Base-by-base conservation (phyloP, 2,113 vertebrate species). In the Sander vitreus region DNA sequence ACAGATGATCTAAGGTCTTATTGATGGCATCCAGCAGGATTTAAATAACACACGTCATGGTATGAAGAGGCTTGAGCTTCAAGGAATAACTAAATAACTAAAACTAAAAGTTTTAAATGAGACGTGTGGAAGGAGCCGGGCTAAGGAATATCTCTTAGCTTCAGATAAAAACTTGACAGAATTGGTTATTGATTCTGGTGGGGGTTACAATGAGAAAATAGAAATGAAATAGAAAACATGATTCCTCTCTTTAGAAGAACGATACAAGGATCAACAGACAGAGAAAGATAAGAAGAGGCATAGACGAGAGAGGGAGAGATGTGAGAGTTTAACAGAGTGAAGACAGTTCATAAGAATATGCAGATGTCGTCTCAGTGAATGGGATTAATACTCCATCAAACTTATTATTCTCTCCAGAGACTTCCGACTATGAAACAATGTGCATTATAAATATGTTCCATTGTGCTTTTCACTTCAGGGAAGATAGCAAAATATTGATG, bases 131-230 rank as follows among this genome's bases (percentile, higher is more conserved):
- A 69, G 50, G 53, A 76, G 1, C 18, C 8, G 43, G 36, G 73
- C 76, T 82, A 51, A 43, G n/a, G 73, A 60, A 54, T 60, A 81
- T 76, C 76, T 33, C 33, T 33, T 33, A 33, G 82, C 81, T 73
- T 62, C 23, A 57, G 67, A 70, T 69, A 65, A 74, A 76, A 80
- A 8, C 33, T 36, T 36, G 50, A 70, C 74, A 60, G 66, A 69
- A 92, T 92, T 86, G 78, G 89, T 83, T 90, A 92, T 90, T 87
- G 88, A 90, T 92, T 78, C 19, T 36, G 48, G 6, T 39, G 27
- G 23, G 25, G 65, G 73, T 78, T 62, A 81, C 36, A n/a, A 39
- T 9, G 27, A 65, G 80, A 64, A 39, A 81, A 73, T 47, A 76
- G 58, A 76, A 87, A 60, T 73, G 47, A 58, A 82, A 75, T 43